phyloP scores from a whole-genome alignment of 2,113 vertebrate species.

The Mugil cephalus region DNA sequence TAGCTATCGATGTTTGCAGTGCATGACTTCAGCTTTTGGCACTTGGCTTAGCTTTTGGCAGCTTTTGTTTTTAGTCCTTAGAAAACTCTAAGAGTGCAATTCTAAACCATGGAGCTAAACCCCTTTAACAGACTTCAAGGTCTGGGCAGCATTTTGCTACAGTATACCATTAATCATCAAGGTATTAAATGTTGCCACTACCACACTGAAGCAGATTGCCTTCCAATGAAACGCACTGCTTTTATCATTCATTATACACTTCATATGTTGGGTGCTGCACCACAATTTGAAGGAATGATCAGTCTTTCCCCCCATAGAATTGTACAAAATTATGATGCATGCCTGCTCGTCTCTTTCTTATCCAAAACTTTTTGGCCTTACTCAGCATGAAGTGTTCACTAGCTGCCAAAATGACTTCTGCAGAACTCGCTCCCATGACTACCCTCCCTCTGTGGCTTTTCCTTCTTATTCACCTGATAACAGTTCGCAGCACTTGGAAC shows the following conservation, averaged over 20 bases:
- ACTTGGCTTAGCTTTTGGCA: no score
- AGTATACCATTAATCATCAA: neutral
- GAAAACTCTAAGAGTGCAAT: no score
- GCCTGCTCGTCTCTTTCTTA: conserved; percentile 35
- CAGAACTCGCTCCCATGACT: conserved; percentile 32
- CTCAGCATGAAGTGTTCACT: conserved; percentile 56
- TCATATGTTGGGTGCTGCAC: conserved; percentile 17
- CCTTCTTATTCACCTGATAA: conserved; percentile 52
- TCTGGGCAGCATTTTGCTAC: neutral
- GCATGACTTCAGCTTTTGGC: no score
- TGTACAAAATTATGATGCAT: conserved; percentile 51
- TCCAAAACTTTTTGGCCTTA: conserved; percentile 41
- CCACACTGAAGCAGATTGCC: neutral
- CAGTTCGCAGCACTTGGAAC: conserved; percentile 24
- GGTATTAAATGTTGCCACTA: conserved; percentile 1
- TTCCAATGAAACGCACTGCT: conserved; percentile 27
- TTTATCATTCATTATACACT: conserved; percentile 33
- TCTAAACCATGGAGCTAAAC: no score
- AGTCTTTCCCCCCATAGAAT: conserved; percentile 32
- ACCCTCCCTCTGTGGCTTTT: conserved; percentile 32
- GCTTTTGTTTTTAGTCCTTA: no score
- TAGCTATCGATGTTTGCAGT: no score
- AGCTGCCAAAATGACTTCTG: conserved; percentile 41
- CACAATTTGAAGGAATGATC: conserved; percentile 28
- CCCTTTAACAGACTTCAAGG: neutral